Conservation (phyloP, 1,140 invertebrate genomes). For the Amphibalanus amphitrite region DNA sequence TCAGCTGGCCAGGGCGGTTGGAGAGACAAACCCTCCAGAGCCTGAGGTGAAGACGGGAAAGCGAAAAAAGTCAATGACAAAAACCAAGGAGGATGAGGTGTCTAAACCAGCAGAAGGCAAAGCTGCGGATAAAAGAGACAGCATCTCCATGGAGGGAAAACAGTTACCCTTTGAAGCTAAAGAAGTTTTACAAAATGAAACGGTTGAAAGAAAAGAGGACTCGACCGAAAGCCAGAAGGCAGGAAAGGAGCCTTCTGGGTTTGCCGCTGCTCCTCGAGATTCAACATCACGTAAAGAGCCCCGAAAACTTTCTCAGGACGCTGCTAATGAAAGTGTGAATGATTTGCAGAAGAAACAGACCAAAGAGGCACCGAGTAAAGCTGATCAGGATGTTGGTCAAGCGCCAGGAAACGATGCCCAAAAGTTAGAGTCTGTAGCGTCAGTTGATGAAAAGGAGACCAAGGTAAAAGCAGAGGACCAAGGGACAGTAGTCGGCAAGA, state of each 20-base stretch:
- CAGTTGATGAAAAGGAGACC: constrained; percentile 13
- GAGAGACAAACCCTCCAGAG: neutral
- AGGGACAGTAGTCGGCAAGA: constrained; percentile 7
- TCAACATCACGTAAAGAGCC: neutral
- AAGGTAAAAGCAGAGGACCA: constrained; percentile 14
- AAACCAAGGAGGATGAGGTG: neutral
- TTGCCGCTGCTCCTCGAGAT: neutral
- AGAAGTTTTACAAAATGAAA: neutral
- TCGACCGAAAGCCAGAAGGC: constrained; percentile 8
- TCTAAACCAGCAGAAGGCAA: no score
- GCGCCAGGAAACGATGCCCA: constrained; percentile 19
- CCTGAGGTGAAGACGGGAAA: neutral
- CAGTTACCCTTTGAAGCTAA: no score
- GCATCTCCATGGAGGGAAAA: no score
- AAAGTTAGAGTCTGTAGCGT: constrained; percentile 8
- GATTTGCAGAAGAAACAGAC: constrained; percentile 18
- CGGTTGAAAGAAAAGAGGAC: neutral
- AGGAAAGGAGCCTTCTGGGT: constrained; percentile 6
- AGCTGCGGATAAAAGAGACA: no score
- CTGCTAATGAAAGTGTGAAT: constrained; percentile 9
- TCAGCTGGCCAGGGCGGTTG: neutral
- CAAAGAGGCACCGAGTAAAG: constrained; percentile 20
- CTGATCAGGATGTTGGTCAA: constrained; percentile 7
- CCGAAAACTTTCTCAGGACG: neutral
- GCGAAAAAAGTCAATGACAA: neutral